Conservation (phyloP, 2,888 invertebrate genomes). For the Exocentrus adspersus region DNA sequence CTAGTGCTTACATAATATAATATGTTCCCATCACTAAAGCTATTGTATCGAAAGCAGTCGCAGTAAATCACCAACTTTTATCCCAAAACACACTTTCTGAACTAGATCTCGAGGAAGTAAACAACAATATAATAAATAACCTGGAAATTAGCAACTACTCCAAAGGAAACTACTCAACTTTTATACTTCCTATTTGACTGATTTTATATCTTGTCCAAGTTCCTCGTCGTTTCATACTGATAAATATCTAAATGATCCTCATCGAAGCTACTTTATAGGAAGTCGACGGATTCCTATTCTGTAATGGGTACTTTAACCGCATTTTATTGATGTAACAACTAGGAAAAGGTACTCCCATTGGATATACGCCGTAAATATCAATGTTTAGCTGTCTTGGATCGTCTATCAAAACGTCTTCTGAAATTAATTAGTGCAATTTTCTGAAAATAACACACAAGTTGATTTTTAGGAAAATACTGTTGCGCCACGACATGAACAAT, state of each 20-base stretch:
- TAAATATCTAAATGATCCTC: slow-evolving; percentile 9
- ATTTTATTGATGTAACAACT: slow-evolving; percentile 8
- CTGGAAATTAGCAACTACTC: not conserved
- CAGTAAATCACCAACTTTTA: too few species aligned
- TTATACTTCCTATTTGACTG: not conserved
- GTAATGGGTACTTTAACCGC: slow-evolving; percentile 4
- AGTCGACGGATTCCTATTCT: not conserved
- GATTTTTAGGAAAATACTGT: too few species aligned
- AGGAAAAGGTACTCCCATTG: too few species aligned
- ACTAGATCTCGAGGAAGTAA: not conserved
- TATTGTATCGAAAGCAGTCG: too few species aligned
- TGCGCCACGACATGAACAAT: too few species aligned
- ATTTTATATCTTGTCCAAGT: not conserved
- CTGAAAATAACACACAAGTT: too few species aligned
- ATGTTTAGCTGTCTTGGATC: too few species aligned
- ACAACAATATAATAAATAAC: not conserved
- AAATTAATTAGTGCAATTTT: too few species aligned
- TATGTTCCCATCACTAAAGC: too few species aligned
- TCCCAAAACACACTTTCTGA: not conserved
- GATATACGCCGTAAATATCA: too few species aligned
- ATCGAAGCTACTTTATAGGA: slow-evolving; percentile 9
- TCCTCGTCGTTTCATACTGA: not conserved
- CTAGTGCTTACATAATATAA: too few species aligned
- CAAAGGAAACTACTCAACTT: not conserved
- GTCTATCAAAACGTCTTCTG: too few species aligned